phyloP scores from a whole-genome alignment of 2,797 vertebrate genomes.

The Emydoidea blandingii region DNA sequence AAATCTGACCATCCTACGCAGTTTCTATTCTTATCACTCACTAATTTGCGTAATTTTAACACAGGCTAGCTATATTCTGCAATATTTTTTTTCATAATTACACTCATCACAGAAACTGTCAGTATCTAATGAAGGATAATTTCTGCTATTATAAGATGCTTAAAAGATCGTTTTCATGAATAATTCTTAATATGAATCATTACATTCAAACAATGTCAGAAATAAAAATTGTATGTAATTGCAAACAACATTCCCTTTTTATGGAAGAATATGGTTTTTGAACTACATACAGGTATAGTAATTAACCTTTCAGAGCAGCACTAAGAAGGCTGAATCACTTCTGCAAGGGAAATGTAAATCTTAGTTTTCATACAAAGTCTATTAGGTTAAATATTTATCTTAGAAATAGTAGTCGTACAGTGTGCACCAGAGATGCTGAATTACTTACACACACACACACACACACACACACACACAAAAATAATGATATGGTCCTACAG shows the following conservation, averaged over 20 bases:
- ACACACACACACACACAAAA: not conserved
- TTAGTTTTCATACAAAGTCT: not conserved
- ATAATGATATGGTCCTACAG: not conserved
- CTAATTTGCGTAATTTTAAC: slow-evolving; percentile 83
- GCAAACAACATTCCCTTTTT: slow-evolving; percentile 61
- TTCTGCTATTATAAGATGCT: slow-evolving; percentile 81
- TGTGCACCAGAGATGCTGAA: not conserved
- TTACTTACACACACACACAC: not conserved
- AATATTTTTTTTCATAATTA: slow-evolving; percentile 80
- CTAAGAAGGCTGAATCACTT: not conserved
- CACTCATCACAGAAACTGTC: slow-evolving; percentile 81
- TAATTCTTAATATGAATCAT: slow-evolving; percentile 81
- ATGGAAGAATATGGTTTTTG: slow-evolving; percentile 53
- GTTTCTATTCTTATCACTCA: slow-evolving; percentile 80
- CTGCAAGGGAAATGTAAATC: not conserved
- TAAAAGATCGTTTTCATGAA: slow-evolving; percentile 81
- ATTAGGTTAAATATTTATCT: not conserved
- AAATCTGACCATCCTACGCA: slow-evolving; percentile 81
- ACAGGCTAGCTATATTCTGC: too few species aligned
- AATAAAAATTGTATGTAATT: slow-evolving; percentile 66
- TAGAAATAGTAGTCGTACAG: not conserved
- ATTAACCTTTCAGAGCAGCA: not conserved
- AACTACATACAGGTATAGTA: not conserved
- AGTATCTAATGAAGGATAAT: slow-evolving; percentile 85
- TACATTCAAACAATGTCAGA: slow-evolving; percentile 75